Evolutionary conservation across 2,888 invertebrate species (phyloP).

Genomic region (Conomelus anceps): DNA sequence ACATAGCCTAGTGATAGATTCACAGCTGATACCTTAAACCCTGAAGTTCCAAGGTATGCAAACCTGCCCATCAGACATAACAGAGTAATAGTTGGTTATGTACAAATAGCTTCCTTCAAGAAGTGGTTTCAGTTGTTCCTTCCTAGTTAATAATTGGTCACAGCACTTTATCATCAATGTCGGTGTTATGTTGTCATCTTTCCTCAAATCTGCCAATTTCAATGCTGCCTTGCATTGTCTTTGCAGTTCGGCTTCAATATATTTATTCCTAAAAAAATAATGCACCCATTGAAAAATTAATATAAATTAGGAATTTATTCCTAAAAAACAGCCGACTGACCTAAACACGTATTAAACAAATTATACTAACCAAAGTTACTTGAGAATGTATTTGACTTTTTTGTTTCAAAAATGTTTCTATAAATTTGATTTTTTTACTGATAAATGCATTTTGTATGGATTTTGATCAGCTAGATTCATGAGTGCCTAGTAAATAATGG

Average conservation of each 20-base stretch:
- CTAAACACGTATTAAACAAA: too few relatives aligned
- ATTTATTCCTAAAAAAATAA: constrained; percentile 58
- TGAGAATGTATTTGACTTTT: too few relatives aligned
- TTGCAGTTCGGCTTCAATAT: constrained; percentile 68
- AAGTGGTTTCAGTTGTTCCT: constrained; percentile 43
- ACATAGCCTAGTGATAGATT: background rate
- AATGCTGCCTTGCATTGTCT: constrained; percentile 60
- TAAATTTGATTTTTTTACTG: too few relatives aligned
- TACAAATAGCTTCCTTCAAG: constrained; percentile 65
- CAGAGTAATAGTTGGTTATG: constrained; percentile 86
- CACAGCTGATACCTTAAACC: background rate
- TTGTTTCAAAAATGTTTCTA: too few relatives aligned
- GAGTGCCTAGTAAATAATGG: too few relatives aligned
- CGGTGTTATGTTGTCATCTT: constrained; percentile 87
- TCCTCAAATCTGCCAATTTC: constrained; percentile 63
- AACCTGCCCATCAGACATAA: constrained; percentile 81
- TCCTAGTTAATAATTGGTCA: constrained; percentile 56
- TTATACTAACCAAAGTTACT: too few relatives aligned
- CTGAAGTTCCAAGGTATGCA: constrained; percentile 93
- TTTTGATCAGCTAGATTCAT: too few relatives aligned
- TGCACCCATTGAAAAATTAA: background rate
- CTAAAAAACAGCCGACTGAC: too few relatives aligned
- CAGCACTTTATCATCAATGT: constrained; percentile 84
- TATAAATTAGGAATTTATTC: too few relatives aligned
- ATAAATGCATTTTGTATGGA: too few relatives aligned